A percentile compares a stretch with the other conserved stretches of the same genome.
Evolutionary conservation across 2,888 invertebrate genomes (phyloP).

Genomic region (Pandemis corylana): DNA sequence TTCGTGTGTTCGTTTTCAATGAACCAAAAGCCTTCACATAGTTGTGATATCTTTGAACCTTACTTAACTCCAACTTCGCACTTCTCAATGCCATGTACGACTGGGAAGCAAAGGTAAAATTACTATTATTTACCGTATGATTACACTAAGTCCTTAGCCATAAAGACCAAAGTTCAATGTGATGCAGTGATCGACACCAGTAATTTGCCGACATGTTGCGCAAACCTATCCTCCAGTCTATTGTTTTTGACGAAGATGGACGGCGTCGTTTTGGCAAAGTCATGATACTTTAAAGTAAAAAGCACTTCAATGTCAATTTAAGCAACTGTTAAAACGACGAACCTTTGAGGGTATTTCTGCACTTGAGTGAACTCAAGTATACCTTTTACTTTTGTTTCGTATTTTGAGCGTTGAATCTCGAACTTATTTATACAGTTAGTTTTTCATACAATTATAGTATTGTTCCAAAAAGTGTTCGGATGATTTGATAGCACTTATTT

Average conservation of each 20-base stretch:
- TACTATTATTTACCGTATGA: conserved; percentile 48
- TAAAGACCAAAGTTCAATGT: conserved; percentile 52
- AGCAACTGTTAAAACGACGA: background rate
- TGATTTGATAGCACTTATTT: too few relatives aligned
- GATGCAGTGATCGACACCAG: conserved; percentile 46
- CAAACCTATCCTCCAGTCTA: conserved; percentile 27
- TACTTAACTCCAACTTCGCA: conserved; percentile 30
- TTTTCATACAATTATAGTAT: too few relatives aligned
- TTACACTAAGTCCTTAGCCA: conserved; percentile 47
- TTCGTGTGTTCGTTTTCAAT: conserved; percentile 2
- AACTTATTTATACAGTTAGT: too few relatives aligned
- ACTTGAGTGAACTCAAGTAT: too few relatives aligned
- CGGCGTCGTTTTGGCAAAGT: background rate
- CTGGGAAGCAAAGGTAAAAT: conserved; percentile 42
- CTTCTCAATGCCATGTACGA: conserved; percentile 34
- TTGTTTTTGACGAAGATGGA: conserved; percentile 35
- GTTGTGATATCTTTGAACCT: conserved; percentile 3
- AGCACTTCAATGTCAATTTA: background rate
- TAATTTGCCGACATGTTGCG: conserved; percentile 30
- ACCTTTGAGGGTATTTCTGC: background rate
- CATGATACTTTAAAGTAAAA: background rate
- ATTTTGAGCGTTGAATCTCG: too few relatives aligned
- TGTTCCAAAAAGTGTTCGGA: too few relatives aligned
- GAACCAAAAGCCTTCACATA: conserved; percentile 32
- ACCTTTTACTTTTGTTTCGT: too few relatives aligned